Conservation (phyloP, 2,113 vertebrate species). For the Thermophis baileyi region DNA sequence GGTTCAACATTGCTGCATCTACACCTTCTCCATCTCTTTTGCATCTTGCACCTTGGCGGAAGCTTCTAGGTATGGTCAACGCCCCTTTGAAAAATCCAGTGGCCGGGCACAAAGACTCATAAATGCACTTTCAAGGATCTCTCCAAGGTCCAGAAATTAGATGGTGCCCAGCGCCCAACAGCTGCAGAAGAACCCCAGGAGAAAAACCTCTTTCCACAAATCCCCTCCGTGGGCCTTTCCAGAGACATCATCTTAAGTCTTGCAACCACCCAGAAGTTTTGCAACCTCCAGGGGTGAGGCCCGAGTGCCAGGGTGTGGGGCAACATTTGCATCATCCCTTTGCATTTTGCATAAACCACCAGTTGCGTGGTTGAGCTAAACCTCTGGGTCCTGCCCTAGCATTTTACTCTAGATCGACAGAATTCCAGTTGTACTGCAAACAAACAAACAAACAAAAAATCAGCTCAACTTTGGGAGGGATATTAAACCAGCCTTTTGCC, state of each 20-base stretch:
- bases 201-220: neutral
- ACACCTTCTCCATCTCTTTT: neutral
- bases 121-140: neutral
- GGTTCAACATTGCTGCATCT: no score
- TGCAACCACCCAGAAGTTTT: neutral
- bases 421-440: neutral
- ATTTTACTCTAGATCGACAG: neutral
- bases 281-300: neutral
- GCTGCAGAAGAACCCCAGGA: neutral
- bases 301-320: neutral
- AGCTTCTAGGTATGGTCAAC: neutral
- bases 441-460: neutral
- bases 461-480: neutral
- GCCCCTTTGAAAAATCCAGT: neutral
- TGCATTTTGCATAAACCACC: neutral
- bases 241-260: neutral
- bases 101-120: neutral
- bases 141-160: neutral
- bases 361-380: neutral
- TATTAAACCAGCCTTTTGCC: neutral
- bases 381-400: neutral
- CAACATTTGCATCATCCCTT: neutral
- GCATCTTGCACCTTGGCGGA: neutral
- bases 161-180: neutral
- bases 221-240: neutral